Evolutionary conservation across 2,888 invertebrate species (phyloP), one percentile per base, ranked within the genome.

Genomic region (Oxytorus armatus): DNA sequence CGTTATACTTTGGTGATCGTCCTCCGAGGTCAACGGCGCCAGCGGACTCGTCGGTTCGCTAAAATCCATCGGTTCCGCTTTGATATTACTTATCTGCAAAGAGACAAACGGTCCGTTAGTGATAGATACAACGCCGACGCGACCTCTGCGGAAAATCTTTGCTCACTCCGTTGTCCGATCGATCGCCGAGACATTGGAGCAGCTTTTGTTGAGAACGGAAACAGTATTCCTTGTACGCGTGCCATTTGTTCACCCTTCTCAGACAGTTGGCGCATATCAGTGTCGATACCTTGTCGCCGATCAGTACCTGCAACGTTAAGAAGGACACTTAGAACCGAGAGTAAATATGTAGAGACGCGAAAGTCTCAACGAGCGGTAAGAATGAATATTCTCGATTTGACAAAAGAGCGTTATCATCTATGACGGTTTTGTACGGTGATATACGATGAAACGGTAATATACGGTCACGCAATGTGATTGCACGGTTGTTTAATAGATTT

Each of bases 171-270:
- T 59, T 57, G 10, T 79, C 66, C 10, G 73, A 29, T 33, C 86
- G 86, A 49, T 85, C 88, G 29, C 84, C 77, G 86, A 93, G 89
- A 93, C 95, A 94, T 91, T 93, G 92, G 87, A 93, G 93, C 86
- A 95, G 92, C 91, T 95, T 95, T 88, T 93, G 93, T 92, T 96
- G 95, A 84, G 95, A 94, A 88, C 93, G 93, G 85, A 93, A 93
- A 92, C 95, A 96, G 21, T 93, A 92, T 89, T 93, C 92, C 91
- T 94, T 95, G 92, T 94, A 96, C 83, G 92, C 91, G 88, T 95
- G 93, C 95, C 95, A 96, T 89, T 93, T 94, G 88, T 95, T 94
- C 85, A 96, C 93, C 92, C 94, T 95, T 86, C 92, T 93, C 86
- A 94, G 90, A 88, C 96, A 96, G 87, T 93, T 93, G 85, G 92